phyloP scores from a whole-genome alignment of 2,113 vertebrate genomes.

The Rhegmatorhina hoffmannsi region DNA sequence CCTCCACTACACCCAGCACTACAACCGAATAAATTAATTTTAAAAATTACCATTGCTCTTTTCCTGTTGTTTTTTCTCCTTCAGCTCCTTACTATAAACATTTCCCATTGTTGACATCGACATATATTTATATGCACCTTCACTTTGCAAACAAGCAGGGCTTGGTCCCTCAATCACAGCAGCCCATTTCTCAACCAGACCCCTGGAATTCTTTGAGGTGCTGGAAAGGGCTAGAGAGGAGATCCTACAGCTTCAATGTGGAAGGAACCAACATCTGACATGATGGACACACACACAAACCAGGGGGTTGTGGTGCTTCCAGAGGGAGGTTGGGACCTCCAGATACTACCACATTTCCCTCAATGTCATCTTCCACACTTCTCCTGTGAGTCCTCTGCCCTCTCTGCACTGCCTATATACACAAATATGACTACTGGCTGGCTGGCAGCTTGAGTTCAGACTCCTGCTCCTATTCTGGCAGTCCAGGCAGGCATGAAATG shows the following conservation, averaged over 20 bases:
- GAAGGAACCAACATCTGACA: neutral
- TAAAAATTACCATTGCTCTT: neutral
- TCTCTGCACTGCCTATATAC: neutral
- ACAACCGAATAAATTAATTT: neutral
- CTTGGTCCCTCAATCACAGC: neutral
- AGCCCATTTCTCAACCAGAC: neutral
- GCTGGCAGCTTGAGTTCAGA: neutral
- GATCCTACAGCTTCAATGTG: neutral
- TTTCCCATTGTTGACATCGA: neutral
- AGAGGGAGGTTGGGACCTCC: neutral
- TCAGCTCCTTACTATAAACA: neutral
- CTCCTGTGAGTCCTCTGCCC: neutral
- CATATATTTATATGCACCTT: neutral
- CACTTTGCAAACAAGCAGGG: neutral
- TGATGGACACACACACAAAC: neutral
- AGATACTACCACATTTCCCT: neutral
- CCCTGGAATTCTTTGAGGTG: neutral
- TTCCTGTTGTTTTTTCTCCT: neutral
- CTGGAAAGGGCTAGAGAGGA: neutral
- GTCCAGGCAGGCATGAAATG: neutral
- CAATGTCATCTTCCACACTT: neutral
- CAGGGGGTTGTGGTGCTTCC: neutral
- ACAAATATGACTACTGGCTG: rapidly evolving
- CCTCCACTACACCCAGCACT: neutral
- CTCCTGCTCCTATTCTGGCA: neutral